Base-by-base conservation (phyloP, 1,140 invertebrate genomes). In the Hyles euphorbiae region DNA sequence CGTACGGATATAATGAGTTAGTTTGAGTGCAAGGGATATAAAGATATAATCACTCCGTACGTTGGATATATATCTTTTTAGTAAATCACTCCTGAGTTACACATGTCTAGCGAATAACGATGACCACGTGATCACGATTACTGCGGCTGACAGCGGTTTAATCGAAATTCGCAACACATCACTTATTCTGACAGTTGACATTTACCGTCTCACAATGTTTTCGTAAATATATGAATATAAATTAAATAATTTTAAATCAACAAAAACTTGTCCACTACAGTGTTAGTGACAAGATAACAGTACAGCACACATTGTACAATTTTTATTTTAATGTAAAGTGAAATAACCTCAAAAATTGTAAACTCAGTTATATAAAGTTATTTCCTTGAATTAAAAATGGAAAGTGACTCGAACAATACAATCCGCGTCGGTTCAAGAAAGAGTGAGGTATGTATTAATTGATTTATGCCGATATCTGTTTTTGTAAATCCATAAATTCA, bases 371-470 rank as follows among this genome's bases (percentile, higher is more conserved):
- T 53, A 63, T 71, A 60, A 64, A 70, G 64, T 61, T 63, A 56
- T 58, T 59, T 62, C 47, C 44, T 54, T 58, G 11, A 52, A 64
- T 66, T 63, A 63, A 65, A 53, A 66, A 84, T 83, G 78, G 74
- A 84, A 63, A 76, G 61, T 67, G 66, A 80, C 63, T 66, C 62
- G 48, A 83, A 77, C 60, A 74, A 68, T 57, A 64, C 80, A 60
- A 78, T 89, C 47, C 79, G 78, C 53, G 87, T 89, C 22, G 87
- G 87, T 55, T 89, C 87, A 5, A 78, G 86, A 56, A 87, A 89
- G 61, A 89, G 87, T 56, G 84, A 89, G 79, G 87, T 89, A 60
- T 62, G 63, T 70, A 53, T 40, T 40, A 40, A 3, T 40, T 40
- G 36, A 40, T 40, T 8, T 40, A 40, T 8, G 5, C 36, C 36